phyloP scores from a whole-genome alignment of 2,797 vertebrate genomes.

The Bovichtus variegatus region DNA sequence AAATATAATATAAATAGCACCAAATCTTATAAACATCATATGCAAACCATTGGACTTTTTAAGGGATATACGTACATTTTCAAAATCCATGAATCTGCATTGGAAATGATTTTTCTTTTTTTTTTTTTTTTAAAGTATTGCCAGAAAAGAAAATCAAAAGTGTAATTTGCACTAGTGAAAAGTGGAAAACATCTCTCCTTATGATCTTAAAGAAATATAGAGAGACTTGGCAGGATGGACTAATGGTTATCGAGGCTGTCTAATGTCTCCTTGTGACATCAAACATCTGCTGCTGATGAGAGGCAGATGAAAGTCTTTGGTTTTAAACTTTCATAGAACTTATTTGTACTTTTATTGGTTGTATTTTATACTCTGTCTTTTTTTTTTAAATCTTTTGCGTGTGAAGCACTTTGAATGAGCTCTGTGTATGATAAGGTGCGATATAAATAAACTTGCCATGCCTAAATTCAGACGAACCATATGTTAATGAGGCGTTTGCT shows the following conservation, averaged over 20 bases:
- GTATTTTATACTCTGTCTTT: too few species aligned
- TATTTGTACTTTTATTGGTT: too few species aligned
- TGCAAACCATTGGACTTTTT: neutral
- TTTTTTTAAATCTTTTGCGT: too few species aligned
- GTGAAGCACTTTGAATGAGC: too few species aligned
- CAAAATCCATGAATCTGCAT: neutral
- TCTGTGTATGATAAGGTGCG: too few species aligned
- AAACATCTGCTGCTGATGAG: constrained; percentile 39
- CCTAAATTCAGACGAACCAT: constrained; percentile 5
- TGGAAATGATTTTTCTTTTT: fast-evolving
- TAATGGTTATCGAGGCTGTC: neutral
- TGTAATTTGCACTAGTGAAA: neutral
- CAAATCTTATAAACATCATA: neutral
- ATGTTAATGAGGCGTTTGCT: constrained; percentile 13
- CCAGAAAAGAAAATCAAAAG: neutral
- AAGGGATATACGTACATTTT: neutral
- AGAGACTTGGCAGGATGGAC: neutral
- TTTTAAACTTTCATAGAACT: too few species aligned
- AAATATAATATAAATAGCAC: neutral
- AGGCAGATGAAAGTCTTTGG: constrained; percentile 2
- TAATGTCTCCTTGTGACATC: constrained; percentile 13
- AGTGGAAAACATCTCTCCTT: neutral
- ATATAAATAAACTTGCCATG: too few species aligned
- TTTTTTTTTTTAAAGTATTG: neutral
- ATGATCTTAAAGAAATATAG: neutral